These are phyloP conservation scores for Crenichthys baileyi DNA, from an alignment of 2,797 vertebrate species.

Conservation along the genomic window DNA sequence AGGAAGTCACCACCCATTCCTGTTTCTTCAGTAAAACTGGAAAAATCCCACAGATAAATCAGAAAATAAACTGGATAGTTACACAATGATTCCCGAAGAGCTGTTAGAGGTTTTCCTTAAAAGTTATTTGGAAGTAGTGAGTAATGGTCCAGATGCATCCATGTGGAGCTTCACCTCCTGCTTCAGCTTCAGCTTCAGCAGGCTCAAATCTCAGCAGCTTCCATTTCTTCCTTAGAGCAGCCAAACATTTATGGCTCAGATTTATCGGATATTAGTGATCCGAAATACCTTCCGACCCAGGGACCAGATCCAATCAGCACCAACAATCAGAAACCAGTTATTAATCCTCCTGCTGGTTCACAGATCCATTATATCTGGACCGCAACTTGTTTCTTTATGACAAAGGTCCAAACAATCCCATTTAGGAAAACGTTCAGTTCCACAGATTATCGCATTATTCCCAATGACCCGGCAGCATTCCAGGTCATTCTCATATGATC, in stretches of 20 bases:
- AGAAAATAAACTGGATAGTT: background rate
- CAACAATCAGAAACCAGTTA: background rate
- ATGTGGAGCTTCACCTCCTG: too few relatives aligned
- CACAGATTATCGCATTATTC: background rate
- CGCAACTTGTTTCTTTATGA: background rate
- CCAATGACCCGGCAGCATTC: background rate
- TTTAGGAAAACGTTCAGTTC: background rate
- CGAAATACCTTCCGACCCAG: background rate
- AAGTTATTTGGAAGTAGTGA: too few relatives aligned
- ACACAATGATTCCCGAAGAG: background rate
- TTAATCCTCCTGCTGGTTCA: background rate
- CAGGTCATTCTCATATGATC: background rate
- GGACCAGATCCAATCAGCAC: too few relatives aligned
- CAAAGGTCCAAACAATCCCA: background rate
- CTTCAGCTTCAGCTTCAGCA: background rate
- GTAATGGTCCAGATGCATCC: too few relatives aligned
- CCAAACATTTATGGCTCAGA: background rate
- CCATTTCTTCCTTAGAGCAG: too few relatives aligned
- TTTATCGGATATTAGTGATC: background rate
- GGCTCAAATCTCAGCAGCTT: too few relatives aligned
- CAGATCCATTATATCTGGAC: background rate
- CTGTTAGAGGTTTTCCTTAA: too few relatives aligned
- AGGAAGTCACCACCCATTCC: background rate
- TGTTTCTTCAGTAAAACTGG: background rate
- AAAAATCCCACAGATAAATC: background rate